Conservation (phyloP, 23 tunicate species). For the Ascidia mentula region DNA sequence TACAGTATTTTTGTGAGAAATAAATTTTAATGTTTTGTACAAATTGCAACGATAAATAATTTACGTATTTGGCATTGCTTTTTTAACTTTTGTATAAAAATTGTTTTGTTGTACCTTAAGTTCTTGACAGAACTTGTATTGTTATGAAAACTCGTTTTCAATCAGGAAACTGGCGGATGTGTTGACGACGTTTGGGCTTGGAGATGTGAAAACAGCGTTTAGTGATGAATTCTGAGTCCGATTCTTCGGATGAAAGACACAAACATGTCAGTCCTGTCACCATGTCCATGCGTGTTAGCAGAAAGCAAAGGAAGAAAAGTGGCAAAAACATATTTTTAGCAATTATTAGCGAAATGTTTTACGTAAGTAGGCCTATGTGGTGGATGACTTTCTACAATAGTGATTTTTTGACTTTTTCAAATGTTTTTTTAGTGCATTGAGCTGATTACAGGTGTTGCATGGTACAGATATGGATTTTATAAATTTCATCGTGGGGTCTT, state of each 20-base stretch:
- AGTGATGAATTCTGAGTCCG: not conserved
- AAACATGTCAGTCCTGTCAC: not conserved
- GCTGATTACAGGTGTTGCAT: not conserved
- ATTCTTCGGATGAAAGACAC: not conserved
- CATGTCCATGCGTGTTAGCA: not conserved
- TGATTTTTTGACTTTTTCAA: not conserved
- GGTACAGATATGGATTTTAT: not conserved
- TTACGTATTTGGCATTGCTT: too few relatives aligned
- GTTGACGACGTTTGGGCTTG: too few relatives aligned
- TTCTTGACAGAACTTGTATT: too few relatives aligned
- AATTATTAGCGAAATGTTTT: not conserved
- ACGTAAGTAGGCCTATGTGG: not conserved
- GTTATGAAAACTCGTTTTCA: too few relatives aligned
- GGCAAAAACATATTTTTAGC: not conserved
- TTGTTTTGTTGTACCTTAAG: too few relatives aligned
- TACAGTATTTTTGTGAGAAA: too few relatives aligned
- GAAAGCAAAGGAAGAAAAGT: not conserved
- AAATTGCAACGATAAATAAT: too few relatives aligned
- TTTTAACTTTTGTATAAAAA: too few relatives aligned
- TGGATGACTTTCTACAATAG: not conserved
- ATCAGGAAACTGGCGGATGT: too few relatives aligned
- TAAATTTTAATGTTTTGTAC: too few relatives aligned
- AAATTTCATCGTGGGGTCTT: not conserved
- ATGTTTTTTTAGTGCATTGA: not conserved
- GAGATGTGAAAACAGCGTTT: too few relatives aligned